Conservation (phyloP, 2,888 invertebrate genomes). For the Helicoverpa assulta region DNA sequence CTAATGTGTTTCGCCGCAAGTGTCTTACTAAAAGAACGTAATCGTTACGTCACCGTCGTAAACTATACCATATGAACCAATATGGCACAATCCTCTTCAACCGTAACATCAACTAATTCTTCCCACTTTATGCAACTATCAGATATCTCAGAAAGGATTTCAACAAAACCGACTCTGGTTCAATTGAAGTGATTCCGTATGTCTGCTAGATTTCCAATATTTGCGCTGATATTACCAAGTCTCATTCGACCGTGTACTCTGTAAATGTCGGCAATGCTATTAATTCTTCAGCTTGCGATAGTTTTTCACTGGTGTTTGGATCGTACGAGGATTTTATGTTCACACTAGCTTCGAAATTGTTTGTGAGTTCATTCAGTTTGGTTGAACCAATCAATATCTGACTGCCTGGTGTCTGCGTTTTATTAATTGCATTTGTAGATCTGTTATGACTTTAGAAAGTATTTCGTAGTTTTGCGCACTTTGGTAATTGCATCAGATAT, state of each 20-base stretch:
- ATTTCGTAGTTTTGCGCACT: too few species aligned
- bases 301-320: conserved; percentile 21
- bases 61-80: too few species aligned
- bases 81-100: not conserved
- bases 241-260: conserved; percentile 12
- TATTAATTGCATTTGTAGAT: not conserved
- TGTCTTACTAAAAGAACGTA: too few species aligned
- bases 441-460: not conserved
- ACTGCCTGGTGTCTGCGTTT: not conserved
- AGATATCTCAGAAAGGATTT: conserved; percentile 22
- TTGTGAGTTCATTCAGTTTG: conserved; percentile 3
- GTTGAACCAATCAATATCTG: not conserved
- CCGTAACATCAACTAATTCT: conserved; percentile 9
- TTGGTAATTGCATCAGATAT: too few species aligned
- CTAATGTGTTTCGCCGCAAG: too few species aligned
- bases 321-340: not conserved
- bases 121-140: conserved; percentile 22
- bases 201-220: conserved; percentile 49
- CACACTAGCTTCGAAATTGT: not conserved
- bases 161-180: conserved; percentile 22
- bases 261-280: conserved; percentile 38
- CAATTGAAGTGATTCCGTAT: conserved; percentile 30
- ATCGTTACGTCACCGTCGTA: too few species aligned
- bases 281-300: conserved; percentile 33
- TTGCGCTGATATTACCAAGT: conserved; percentile 53